phyloP scores from a whole-genome alignment of 1,140 invertebrate genomes.

The Eurosta solidaginis region DNA sequence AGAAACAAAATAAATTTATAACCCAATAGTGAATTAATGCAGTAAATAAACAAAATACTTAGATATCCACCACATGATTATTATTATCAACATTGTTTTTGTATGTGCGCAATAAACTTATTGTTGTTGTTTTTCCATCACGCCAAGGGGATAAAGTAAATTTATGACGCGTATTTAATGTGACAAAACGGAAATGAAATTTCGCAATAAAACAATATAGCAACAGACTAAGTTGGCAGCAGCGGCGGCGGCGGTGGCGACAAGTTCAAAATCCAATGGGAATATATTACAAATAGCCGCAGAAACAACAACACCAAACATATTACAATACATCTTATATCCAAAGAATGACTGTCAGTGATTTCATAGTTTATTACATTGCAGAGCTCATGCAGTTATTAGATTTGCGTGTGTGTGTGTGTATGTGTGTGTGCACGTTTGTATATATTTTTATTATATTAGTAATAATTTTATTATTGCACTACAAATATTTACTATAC shows the following conservation, averaged over 20 bases:
- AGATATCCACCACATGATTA: background rate
- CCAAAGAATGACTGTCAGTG: background rate
- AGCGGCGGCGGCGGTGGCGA: background rate
- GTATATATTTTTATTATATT: background rate
- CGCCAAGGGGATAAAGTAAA: background rate
- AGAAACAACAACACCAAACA: background rate
- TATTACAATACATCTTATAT: background rate
- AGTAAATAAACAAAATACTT: background rate
- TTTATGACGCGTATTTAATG: slow-evolving; percentile 31
- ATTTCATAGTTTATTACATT: slow-evolving; percentile 13
- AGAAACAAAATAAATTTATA: too few species aligned
- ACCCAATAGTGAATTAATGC: background rate
- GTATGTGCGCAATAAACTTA: background rate
- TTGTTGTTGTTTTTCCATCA: background rate
- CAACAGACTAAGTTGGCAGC: too few species aligned
- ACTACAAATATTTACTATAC: too few species aligned
- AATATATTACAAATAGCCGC: background rate
- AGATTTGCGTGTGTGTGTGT: background rate
- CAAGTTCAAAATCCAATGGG: background rate
- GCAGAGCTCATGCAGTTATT: background rate
- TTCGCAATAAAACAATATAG: slow-evolving; percentile 17
- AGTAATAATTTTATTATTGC: too few species aligned
- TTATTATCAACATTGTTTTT: background rate
- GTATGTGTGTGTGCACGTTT: background rate
- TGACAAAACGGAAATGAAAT: slow-evolving; percentile 30